Evolutionary conservation across 2,888 invertebrate genomes (phyloP).

Genomic region (Ctena decussata): DNA sequence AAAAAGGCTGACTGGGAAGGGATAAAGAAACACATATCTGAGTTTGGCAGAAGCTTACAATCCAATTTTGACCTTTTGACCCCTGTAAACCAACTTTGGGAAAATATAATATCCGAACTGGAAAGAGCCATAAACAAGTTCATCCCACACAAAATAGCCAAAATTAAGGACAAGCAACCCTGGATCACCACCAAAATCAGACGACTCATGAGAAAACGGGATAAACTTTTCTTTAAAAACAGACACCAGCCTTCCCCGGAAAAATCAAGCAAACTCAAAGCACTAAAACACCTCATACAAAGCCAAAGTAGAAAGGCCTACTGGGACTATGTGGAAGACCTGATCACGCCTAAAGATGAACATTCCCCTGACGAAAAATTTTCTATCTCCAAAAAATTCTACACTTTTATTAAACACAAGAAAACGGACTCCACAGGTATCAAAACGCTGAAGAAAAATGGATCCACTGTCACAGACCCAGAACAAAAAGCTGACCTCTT

Average conservation of each 20-base stretch:
- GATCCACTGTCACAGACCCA: background rate
- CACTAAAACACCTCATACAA: slow-evolving; percentile 10
- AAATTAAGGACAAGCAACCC: slow-evolving; percentile 7
- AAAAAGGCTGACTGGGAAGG: too few relatives aligned
- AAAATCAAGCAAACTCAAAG: slow-evolving; percentile 5
- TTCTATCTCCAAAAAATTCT: slow-evolving; percentile 13
- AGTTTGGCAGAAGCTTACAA: background rate
- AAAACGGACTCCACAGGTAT: slow-evolving; percentile 6
- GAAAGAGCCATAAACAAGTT: slow-evolving; percentile 11
- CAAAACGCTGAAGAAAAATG: slow-evolving; percentile 11
- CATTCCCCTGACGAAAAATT: slow-evolving; percentile 1
- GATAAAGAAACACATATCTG: too few relatives aligned
- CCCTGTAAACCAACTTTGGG: slow-evolving; percentile 10
- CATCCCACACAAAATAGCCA: background rate
- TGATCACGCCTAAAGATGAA: slow-evolving; percentile 10
- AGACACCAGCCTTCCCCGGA: background rate
- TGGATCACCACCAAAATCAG: slow-evolving; percentile 7
- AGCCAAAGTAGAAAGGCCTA: slow-evolving; percentile 3
- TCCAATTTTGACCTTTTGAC: too few relatives aligned
- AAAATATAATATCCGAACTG: background rate
- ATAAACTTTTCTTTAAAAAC: slow-evolving; percentile 18
- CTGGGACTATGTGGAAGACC: slow-evolving; percentile 17
- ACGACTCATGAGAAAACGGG: slow-evolving; percentile 16
- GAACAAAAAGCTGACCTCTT: background rate
- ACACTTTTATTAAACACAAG: slow-evolving; percentile 13